Base-by-base conservation (phyloP, 2,888 invertebrate genomes). In the Cheilosia scutellata region DNA sequence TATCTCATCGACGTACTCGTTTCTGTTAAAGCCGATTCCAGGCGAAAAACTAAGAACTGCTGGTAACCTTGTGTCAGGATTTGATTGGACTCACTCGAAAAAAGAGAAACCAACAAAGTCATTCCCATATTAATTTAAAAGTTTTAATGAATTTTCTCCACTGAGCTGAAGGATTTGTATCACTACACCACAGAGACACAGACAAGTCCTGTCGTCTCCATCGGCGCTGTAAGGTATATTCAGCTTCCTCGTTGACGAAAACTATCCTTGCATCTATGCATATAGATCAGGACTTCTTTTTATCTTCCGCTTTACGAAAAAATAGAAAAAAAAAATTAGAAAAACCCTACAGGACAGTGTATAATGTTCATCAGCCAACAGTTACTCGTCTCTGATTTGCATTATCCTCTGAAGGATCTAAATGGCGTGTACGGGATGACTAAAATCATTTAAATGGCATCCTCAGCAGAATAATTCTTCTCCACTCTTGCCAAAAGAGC, bases 71-170 rank as follows among this genome's bases (percentile, higher is more conserved):
- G 60, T 55, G 65, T 62, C 66, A 29, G 60, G 40, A 65, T 79
- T 79, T 68, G 55, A 37, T 5, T 37, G 2, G 20, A 44, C 37
- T 33, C 37, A 27, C 33, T 42, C 20, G 27, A 51, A n/a, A 33
- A 37, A 42, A 29, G n/a, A 53, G 68, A 31, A 42, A 4, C 51
- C 16, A 25, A 77, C 29, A 42, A 77, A n/a, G 44, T 57, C 84
- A 55, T 80, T 86, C 62, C 71, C 76, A 86, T 86, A 80, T 86
- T 86, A 80, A 80, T 86, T 86, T 86, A 86, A 78, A 86, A 86
- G 76, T 86, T 86, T 86, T 86, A 86, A 86, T 86, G 80, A 86
- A 80, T 86, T 80, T 86, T 80, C 84, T 65, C 66, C 53, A 42
- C 75, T 71, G 75, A 80, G 80, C 71, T 86, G 66, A 86, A 80